Conservation (phyloP, 2,797 vertebrate species). For the Cichlasoma orientale region DNA sequence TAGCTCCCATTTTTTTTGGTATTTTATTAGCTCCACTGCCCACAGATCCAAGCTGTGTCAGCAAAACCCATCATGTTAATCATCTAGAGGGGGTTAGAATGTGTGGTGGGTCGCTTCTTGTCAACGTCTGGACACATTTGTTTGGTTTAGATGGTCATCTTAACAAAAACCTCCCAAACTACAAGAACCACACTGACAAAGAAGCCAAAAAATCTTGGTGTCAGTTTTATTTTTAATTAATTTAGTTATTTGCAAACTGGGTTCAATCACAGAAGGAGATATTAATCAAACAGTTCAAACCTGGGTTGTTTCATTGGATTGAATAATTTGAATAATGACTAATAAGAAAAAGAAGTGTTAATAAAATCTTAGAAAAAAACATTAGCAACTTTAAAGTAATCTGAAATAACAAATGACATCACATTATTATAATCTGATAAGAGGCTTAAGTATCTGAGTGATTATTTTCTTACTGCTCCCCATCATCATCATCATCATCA, state of each 20-base stretch:
- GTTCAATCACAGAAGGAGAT: background rate
- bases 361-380: background rate
- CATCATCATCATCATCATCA: constrained; percentile 5
- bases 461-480: background rate
- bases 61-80: background rate
- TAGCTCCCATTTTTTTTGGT: background rate
- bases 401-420: background rate
- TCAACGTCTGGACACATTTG: background rate
- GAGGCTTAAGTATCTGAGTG: background rate
- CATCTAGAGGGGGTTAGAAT: background rate
- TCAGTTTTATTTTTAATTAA: background rate
- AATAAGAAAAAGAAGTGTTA: background rate
- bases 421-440: background rate
- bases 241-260: background rate
- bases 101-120: background rate
- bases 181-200: background rate
- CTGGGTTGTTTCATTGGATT: background rate
- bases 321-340: background rate
- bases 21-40: background rate
- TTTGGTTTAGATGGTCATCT: background rate
- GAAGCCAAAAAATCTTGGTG: background rate
- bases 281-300: background rate
- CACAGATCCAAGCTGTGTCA: background rate
- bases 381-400: background rate
- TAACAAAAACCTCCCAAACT: background rate